A percentile compares a stretch with the other conserved stretches of the same genome.
Conservation (phyloP, 1,140 invertebrate species). For the Pseudomyrmex concolor region DNA sequence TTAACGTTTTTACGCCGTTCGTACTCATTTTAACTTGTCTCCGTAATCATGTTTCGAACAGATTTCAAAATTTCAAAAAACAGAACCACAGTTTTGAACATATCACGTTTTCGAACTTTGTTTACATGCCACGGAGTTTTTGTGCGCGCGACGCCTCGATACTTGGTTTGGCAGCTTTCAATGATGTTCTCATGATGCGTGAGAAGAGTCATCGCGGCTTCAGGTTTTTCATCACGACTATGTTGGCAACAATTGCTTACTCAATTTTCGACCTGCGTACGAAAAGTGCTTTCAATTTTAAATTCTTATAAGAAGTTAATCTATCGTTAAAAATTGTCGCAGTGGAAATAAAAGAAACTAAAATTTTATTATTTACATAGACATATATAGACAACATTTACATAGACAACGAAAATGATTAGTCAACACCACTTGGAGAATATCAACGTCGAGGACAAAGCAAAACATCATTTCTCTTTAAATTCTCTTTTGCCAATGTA, state of each 20-base stretch:
- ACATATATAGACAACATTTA: too few relatives aligned
- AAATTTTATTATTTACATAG: background rate
- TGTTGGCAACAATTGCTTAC: too few relatives aligned
- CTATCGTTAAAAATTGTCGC: background rate
- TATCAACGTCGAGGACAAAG: background rate
- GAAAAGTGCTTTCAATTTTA: background rate
- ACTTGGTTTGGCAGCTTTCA: background rate
- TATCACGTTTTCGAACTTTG: conserved; percentile 44
- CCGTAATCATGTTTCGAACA: conserved; percentile 21
- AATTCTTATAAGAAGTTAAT: background rate
- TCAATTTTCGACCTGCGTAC: background rate
- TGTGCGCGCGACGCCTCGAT: background rate
- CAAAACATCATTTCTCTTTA: background rate
- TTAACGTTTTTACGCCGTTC: conserved; percentile 68
- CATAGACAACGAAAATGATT: background rate
- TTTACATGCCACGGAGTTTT: conserved; percentile 50
- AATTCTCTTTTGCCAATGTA: conserved; percentile 43
- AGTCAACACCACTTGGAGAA: background rate
- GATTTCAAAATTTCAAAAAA: background rate
- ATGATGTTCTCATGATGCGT: background rate
- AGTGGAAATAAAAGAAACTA: too few relatives aligned
- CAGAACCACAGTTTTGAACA: background rate
- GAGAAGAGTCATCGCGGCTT: too few relatives aligned
- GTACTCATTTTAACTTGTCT: conserved; percentile 70
- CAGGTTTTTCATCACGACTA: too few relatives aligned